Evolutionary conservation across 1,140 invertebrate genomes (phyloP).

Genomic region (Heliconius congener): DNA sequence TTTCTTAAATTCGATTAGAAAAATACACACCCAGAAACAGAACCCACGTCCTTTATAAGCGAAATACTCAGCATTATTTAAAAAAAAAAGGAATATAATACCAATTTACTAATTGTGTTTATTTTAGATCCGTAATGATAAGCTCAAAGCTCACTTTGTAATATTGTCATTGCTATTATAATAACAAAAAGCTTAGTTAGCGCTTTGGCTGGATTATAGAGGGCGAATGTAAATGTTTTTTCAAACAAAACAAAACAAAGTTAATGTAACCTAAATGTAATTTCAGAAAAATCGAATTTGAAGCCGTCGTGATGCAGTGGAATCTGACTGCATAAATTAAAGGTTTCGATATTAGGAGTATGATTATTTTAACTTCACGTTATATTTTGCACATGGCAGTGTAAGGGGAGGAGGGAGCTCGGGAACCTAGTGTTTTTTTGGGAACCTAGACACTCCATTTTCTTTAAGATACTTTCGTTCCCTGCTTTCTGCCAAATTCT

Average conservation of each 20-base stretch:
- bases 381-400: too few relatives aligned
- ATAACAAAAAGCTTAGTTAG: conserved; percentile 3
- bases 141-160: conserved; percentile 5
- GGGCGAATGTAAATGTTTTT: neutral
- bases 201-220: neutral
- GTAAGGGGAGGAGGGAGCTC: too few relatives aligned
- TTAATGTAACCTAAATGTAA: neutral
- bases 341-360: too few relatives aligned
- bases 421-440: neutral
- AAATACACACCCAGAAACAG: neutral
- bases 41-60: neutral
- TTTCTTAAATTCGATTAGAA: too few relatives aligned
- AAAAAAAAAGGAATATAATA: neutral
- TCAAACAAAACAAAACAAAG: neutral
- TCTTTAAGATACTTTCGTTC: too few relatives aligned
- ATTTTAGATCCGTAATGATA: conserved; percentile 10
- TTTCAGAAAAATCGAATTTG: too few relatives aligned
- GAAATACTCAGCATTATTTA: neutral
- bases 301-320: too few relatives aligned
- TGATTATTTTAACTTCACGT: too few relatives aligned
- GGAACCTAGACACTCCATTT: neutral
- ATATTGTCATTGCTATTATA: conserved; percentile 9
- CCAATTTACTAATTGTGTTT: conserved; percentile 1
- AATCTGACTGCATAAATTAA: too few relatives aligned
- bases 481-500: too few relatives aligned